These are phyloP conservation scores for Petrolisthes manimaculis DNA, from an alignment of 2,888 invertebrate genomes.

Conservation along the genomic window DNA sequence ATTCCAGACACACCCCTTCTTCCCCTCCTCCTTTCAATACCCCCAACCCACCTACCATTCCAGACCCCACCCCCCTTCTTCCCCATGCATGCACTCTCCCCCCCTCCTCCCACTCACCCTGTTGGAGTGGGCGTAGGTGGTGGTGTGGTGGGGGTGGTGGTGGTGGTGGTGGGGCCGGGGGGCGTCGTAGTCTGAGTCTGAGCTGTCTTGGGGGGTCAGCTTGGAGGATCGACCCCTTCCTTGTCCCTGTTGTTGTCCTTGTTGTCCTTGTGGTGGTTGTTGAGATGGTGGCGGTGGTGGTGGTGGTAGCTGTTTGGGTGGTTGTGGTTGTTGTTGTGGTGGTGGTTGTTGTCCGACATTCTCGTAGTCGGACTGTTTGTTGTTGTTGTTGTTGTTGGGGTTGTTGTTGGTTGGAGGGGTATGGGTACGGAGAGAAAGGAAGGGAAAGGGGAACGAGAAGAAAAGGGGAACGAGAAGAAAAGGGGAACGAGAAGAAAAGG, in stretches of 20 bases:
- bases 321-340: neutral
- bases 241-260: too few species aligned
- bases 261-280: neutral
- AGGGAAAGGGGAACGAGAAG: conserved; percentile 21
- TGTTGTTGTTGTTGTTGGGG: conserved; percentile 60
- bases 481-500: too few species aligned
- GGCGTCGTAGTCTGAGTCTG: conserved; percentile 8
- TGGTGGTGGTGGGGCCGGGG: conserved; percentile 20
- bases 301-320: too few species aligned
- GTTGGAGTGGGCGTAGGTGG: conserved; percentile 9
- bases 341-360: conserved; percentile 33
- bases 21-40: conserved; percentile 40
- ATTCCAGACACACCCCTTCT: conserved; percentile 38
- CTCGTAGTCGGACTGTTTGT: conserved; percentile 54
- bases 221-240: neutral
- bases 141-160: conserved; percentile 18
- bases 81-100: conserved; percentile 37
- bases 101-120: conserved; percentile 42
- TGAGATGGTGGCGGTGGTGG: too few species aligned
- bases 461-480: neutral
- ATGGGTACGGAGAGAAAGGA: conserved; percentile 63
- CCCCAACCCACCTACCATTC: conserved; percentile 25
- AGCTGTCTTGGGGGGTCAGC: neutral
- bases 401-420: conserved; percentile 65
- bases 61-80: conserved; percentile 7